Evolutionary conservation across 2,113 vertebrate genomes (phyloP).

Genomic region (Ophthalmolycus amberensis): DNA sequence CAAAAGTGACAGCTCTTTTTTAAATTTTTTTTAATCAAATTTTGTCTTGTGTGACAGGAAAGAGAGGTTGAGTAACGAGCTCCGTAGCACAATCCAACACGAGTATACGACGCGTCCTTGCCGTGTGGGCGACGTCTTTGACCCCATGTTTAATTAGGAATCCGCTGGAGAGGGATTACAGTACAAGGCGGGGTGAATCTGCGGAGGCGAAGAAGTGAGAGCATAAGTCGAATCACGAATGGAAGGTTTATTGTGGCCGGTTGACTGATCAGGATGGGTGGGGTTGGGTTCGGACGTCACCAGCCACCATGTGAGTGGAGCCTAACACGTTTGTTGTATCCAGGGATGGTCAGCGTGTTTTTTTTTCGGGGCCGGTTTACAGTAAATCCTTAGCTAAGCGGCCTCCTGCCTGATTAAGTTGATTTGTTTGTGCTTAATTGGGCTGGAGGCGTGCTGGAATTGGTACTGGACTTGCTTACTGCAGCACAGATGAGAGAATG

Average conservation of each 20-base stretch:
- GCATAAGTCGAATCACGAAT: constrained; percentile 46
- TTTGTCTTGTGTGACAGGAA: constrained; percentile 7
- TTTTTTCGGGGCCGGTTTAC: neutral
- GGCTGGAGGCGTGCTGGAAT: neutral
- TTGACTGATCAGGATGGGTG: constrained; percentile 16
- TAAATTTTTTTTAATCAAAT: neutral
- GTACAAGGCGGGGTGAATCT: constrained; percentile 37
- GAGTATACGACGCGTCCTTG: neutral
- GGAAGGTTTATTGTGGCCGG: constrained; percentile 26
- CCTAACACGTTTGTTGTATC: constrained; percentile 3
- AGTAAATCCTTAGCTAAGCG: constrained; percentile 25
- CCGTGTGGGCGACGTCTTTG: constrained; percentile 9
- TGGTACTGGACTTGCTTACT: constrained; percentile 25
- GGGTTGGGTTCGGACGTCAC: neutral
- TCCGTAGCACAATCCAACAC: constrained; percentile 14
- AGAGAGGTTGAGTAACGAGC: constrained; percentile 24
- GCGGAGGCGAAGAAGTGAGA: constrained; percentile 36
- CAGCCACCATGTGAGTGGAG: neutral
- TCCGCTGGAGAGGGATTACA: constrained; percentile 64
- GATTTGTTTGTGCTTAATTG: constrained; percentile 41
- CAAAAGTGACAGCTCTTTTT: constrained; percentile 53
- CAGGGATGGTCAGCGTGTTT: neutral
- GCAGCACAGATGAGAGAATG: constrained; percentile 17
- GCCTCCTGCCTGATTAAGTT: constrained; percentile 19
- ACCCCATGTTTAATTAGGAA: constrained; percentile 77